phyloP scores from a whole-genome alignment of 1,140 invertebrate species.

The Saccostrea echinata region DNA sequence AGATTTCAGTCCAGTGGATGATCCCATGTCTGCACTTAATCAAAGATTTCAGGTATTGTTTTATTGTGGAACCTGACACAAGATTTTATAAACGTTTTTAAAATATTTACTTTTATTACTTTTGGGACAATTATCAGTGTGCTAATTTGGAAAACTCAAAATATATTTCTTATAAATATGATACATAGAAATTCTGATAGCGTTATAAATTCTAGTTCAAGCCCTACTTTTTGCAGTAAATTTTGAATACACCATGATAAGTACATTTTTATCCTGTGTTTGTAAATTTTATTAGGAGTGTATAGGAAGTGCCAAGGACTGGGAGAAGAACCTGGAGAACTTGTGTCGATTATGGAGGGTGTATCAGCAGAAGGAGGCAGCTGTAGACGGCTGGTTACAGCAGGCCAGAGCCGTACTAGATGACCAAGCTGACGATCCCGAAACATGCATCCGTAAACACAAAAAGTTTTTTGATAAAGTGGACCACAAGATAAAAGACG shows the following conservation, averaged over 20 bases:
- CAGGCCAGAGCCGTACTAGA: slow-evolving; percentile 90
- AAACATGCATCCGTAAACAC: slow-evolving; percentile 87
- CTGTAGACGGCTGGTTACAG: slow-evolving; percentile 91
- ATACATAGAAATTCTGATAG: background rate
- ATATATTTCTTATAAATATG: background rate
- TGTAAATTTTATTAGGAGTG: background rate
- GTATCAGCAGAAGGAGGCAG: slow-evolving; percentile 88
- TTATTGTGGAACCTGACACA: too few species aligned
- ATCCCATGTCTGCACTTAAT: slow-evolving; percentile 89
- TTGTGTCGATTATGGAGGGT: slow-evolving; percentile 91
- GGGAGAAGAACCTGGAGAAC: slow-evolving; percentile 89
- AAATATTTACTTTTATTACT: too few species aligned
- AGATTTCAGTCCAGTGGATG: slow-evolving; percentile 86
- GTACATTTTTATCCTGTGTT: background rate
- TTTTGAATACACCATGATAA: background rate
- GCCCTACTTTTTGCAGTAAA: background rate
- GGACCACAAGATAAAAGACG: slow-evolving; percentile 88
- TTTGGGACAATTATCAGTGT: too few species aligned
- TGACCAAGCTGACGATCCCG: slow-evolving; percentile 90
- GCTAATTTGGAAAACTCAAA: too few species aligned
- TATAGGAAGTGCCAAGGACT: slow-evolving; percentile 82
- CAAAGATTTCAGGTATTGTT: slow-evolving; percentile 85
- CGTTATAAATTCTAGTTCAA: too few species aligned
- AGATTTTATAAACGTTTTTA: too few species aligned
- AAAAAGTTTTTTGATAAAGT: slow-evolving; percentile 90